phyloP scores from a whole-genome alignment of 2,797 vertebrate species.

The Takifugu ocellatus region DNA sequence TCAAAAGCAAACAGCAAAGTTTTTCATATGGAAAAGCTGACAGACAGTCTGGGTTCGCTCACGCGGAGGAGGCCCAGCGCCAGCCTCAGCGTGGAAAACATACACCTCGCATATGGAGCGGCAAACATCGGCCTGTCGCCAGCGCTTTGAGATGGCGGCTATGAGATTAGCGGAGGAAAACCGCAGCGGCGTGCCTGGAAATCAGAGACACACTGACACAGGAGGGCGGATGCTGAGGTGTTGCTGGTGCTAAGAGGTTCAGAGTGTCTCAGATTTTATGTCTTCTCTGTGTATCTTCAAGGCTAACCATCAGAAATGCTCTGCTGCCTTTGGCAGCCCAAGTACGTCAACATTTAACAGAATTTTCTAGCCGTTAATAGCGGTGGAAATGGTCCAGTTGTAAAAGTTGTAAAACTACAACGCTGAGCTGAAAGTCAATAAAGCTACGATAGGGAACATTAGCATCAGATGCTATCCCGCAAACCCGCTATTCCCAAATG shows the following conservation, averaged over 20 bases:
- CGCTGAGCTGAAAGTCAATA: too few species aligned
- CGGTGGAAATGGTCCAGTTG: too few species aligned
- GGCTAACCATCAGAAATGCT: too few species aligned
- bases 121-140: conserved; percentile 18
- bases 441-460: too few species aligned
- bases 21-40: conserved; percentile 5
- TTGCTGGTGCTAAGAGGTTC: neutral
- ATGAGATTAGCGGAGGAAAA: conserved; percentile 5
- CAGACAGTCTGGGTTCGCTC: conserved; percentile 25
- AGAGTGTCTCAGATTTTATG: too few species aligned
- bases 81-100: conserved; percentile 40
- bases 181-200: neutral
- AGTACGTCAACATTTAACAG: too few species aligned
- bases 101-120: conserved; percentile 39
- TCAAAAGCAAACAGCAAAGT: conserved; percentile 9
- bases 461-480: too few species aligned
- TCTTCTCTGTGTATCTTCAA: too few species aligned
- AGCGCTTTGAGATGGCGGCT: conserved; percentile 17
- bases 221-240: neutral
- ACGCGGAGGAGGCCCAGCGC: conserved; percentile 4
- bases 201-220: neutral
- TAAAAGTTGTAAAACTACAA: too few species aligned
- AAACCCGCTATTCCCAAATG: too few species aligned
- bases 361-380: too few species aligned
- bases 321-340: too few species aligned